A percentile compares a stretch with the other conserved stretches of the same genome.
phyloP scores from a whole-genome alignment of 1,140 invertebrate species.

The Zophobas atratus region DNA sequence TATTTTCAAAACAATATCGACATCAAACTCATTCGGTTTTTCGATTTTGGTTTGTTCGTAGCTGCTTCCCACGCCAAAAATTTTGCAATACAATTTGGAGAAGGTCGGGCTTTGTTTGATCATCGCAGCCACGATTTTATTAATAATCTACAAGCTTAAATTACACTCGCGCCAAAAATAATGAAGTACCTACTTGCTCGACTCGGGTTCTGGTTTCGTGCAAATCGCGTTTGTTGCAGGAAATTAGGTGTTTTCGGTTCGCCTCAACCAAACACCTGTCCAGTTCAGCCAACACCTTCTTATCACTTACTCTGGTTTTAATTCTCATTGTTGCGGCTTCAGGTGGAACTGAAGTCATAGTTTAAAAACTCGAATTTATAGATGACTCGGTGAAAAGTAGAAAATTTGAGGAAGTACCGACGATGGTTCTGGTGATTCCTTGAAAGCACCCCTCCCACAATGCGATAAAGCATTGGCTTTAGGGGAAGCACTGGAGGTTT shows the following conservation, averaged over 20 bases:
- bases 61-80: constrained; percentile 70
- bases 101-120: constrained; percentile 34
- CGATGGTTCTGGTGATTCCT: too few species aligned
- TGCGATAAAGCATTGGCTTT: too few species aligned
- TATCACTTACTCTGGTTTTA: too few species aligned
- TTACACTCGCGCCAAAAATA: not conserved
- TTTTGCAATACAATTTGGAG: constrained; percentile 58
- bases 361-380: too few species aligned
- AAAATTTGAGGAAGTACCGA: too few species aligned
- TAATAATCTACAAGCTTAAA: not conserved
- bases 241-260: not conserved
- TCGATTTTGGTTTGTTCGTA: constrained; percentile 70
- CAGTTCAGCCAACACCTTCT: not conserved
- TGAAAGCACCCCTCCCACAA: too few species aligned
- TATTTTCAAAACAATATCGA: constrained; percentile 59
- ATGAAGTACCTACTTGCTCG: not conserved
- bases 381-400: too few species aligned
- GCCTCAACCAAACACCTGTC: not conserved
- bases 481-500: too few species aligned
- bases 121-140: not conserved
- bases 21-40: constrained; percentile 71
- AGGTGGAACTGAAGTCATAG: too few species aligned
- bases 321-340: too few species aligned
- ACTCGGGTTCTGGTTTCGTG: not conserved
- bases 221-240: not conserved